Evolutionary conservation across 2,888 invertebrate genomes (phyloP), one percentile per base, ranked within the genome.

Genomic region (Drosophila imparisetae): DNA sequence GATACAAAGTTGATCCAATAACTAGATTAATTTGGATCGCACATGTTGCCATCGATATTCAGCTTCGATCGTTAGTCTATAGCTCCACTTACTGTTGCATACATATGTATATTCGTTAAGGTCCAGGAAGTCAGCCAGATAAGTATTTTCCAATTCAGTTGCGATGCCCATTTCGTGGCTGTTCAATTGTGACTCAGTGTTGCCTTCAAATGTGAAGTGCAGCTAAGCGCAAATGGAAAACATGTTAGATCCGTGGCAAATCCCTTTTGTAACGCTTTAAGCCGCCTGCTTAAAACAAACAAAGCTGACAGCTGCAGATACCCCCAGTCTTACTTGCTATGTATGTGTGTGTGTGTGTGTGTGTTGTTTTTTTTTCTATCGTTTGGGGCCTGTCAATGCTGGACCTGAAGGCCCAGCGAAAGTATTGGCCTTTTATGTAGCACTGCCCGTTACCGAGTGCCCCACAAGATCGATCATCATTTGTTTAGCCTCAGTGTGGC

Each of bases 381-480:
- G 53, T 60, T 63, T 64, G 57, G 54, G 58, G 73, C 34, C 54
- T 76, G 76, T 76, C 76, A 71, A 42, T 66, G 72, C 57, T 54
- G 45, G 52, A 36, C 50, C 36, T 15, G 71, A 66, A 68, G 61
- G 64, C 66, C 66, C 75, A 75, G 85, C 82, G 85, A 85, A 85
- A 85, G 85, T 85, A 82, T 55, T 80, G 81, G 84, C 81, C 81
- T 82, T 82, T 83, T 80, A 74, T 80, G 83, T 74, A 53, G 67
- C 67, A 68, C 55, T 73, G 64, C 42, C 60, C 75, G 62, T 64
- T 72, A 63, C 49, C 62, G 57, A 72, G 68, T 74, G 63, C 65
- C 75, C 73, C 68, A 68, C 68, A 82, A 89, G 90, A 90, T 90
- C 87, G 91, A 91, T 90, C 91, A 91, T 85, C 86, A 85, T 90